Evolutionary conservation across 1,140 invertebrate species (phyloP).

Genomic region (Tetragnatha versicolor): DNA sequence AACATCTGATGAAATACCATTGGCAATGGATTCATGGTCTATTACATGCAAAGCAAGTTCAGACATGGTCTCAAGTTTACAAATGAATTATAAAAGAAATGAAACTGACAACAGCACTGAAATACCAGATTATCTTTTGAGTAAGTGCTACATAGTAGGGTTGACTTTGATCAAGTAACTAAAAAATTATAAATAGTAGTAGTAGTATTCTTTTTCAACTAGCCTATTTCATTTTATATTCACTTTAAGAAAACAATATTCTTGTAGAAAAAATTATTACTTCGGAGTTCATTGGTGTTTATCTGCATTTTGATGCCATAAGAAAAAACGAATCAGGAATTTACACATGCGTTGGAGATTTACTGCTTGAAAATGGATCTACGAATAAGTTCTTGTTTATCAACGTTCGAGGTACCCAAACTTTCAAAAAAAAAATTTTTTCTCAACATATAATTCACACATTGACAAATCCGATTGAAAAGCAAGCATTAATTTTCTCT

Average conservation of each 20-base stretch:
- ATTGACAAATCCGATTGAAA: not conserved
- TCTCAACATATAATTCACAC: not conserved
- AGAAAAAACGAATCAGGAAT: conserved; percentile 36
- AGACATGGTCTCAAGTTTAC: conserved; percentile 9
- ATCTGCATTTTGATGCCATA: not conserved
- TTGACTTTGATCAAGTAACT: too few species aligned
- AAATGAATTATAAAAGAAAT: not conserved
- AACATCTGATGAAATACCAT: not conserved
- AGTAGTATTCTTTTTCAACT: too few species aligned
- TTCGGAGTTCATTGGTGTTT: too few species aligned
- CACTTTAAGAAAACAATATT: too few species aligned
- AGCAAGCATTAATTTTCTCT: not conserved
- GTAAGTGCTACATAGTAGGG: conserved; percentile 1
- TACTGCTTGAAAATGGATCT: too few species aligned
- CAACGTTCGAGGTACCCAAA: too few species aligned
- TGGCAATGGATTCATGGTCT: conserved; percentile 7
- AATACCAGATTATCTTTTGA: conserved; percentile 7
- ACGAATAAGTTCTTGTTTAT: too few species aligned
- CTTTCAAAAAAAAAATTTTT: too few species aligned
- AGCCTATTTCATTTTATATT: too few species aligned
- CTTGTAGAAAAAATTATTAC: too few species aligned
- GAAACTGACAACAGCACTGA: conserved; percentile 9
- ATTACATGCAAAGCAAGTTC: conserved; percentile 27
- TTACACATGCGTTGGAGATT: conserved; percentile 20
- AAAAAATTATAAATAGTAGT: too few species aligned